Base-by-base conservation (phyloP, 2,113 vertebrate species). In the Murina feae region DNA sequence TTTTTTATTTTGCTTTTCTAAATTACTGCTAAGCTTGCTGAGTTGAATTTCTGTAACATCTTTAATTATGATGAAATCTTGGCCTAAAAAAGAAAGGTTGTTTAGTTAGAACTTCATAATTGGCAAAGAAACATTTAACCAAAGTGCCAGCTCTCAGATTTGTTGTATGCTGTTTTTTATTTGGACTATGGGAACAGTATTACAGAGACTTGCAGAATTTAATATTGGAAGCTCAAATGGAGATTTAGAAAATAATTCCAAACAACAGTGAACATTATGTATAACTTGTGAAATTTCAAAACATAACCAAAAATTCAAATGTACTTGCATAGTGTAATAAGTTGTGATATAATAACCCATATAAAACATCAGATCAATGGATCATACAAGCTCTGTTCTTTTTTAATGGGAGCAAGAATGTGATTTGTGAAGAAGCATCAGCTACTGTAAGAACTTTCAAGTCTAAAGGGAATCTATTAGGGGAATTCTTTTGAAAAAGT, bases 11-110 rank as follows among this genome's bases (percentile, higher is more conserved):
- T 94, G 93, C 55, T 91, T 97, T 93, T 18, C 55, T 88, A 96
- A 97, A 94, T 95, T 96, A 91, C 69, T 93, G 86, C 90, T 95
- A 95, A 93, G 72, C 66, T 95, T 39, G 47, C 91, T 96, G 93
- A 95, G 49, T 95, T 75, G 8, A n/a, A 90, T 94, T 97, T 97
- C 90, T 93, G 55, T 68, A 96, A 97, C 87, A 92, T 97, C 55
- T 96, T 97, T 96, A 97, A 95, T 97, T 96, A 97, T 94, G 81
- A 97, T 96, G 93, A 97, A 90, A 75, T 90, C 86, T 90, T 96
- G 92, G 90, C 88, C 94, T 94, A 76, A 83, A 93, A 96, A 95
- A 95, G 60, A 90, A 90, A 94, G 63, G 21, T 94, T 95, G 92
- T 94, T 96, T 96, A 95, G 81, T 89, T 94, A 66, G 75, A 95